Conservation (phyloP, 2,797 vertebrate genomes). For the Apogon hyalosoma region DNA sequence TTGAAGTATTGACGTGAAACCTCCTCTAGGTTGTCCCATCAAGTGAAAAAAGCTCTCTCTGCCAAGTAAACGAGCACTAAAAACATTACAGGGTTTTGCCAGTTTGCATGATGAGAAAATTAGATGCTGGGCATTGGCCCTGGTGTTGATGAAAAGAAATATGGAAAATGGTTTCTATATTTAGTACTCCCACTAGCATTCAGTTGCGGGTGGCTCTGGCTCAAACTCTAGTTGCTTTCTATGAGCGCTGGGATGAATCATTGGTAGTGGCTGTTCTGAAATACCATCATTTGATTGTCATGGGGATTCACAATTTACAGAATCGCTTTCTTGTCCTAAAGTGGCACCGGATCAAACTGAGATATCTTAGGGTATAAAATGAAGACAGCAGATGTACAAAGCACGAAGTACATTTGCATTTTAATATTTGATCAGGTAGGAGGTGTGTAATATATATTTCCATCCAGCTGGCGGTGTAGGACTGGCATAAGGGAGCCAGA, state of each 20-base stretch:
- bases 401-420: slow-evolving; percentile 48
- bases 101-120: slow-evolving; percentile 91
- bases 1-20: slow-evolving; percentile 32
- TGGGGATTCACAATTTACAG: slow-evolving; percentile 63
- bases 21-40: slow-evolving; percentile 44
- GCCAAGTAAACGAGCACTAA: slow-evolving; percentile 65
- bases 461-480: background rate
- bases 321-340: slow-evolving; percentile 56
- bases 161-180: slow-evolving; percentile 78
- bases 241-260: slow-evolving; percentile 53
- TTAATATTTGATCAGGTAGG: slow-evolving; percentile 43
- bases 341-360: slow-evolving; percentile 54
- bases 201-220: slow-evolving; percentile 56
- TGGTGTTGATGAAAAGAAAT: slow-evolving; percentile 80
- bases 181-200: slow-evolving; percentile 68
- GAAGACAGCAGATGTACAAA: slow-evolving; percentile 21
- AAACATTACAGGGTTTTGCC: slow-evolving; percentile 83
- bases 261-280: slow-evolving; percentile 63
- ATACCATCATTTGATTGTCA: slow-evolving; percentile 61
- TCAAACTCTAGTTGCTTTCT: slow-evolving; percentile 49
- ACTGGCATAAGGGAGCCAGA: slow-evolving; percentile 12
- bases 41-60: slow-evolving; percentile 46
- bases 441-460: slow-evolving; percentile 33
- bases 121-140: slow-evolving; percentile 82
- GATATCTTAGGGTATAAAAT: slow-evolving; percentile 40